Evolutionary conservation across 2,888 invertebrate species (phyloP).

Genomic region (Gastrophysa polygoni): DNA sequence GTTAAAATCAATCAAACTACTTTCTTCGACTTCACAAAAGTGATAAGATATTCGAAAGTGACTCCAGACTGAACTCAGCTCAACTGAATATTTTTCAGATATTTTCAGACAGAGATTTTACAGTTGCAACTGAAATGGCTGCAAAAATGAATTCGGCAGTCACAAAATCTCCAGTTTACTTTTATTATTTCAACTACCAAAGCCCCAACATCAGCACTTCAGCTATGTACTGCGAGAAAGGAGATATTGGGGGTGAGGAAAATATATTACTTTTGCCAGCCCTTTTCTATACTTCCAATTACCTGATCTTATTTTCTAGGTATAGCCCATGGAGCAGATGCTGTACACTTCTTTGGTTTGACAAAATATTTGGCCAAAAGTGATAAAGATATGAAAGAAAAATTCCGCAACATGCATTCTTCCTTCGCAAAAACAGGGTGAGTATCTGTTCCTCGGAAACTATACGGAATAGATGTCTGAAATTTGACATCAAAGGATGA

Average conservation of each 20-base stretch:
- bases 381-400: constrained; percentile 40
- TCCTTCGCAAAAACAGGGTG: neutral
- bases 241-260: constrained; percentile 15
- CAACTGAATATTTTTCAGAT: constrained; percentile 55
- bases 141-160: constrained; percentile 41
- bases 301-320: constrained; percentile 36
- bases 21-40: constrained; percentile 41
- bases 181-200: constrained; percentile 27
- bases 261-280: neutral
- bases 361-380: constrained; percentile 18
- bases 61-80: neutral
- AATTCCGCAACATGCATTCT: constrained; percentile 32
- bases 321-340: constrained; percentile 40
- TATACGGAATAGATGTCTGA: too few relatives aligned
- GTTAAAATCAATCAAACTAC: constrained; percentile 37
- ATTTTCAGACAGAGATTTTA: constrained; percentile 68
- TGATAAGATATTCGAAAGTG: constrained; percentile 25
- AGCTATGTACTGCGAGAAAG: neutral
- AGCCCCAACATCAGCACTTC: neutral
- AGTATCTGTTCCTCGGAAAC: constrained; percentile 32
- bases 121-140: constrained; percentile 40
- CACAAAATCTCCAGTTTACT: constrained; percentile 40
- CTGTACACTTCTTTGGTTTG: constrained; percentile 32
- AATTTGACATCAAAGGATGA: too few relatives aligned
- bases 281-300: too few relatives aligned